These are phyloP conservation scores for Andrena chrysosceles DNA, from an alignment of 2,888 invertebrate species.

Conservation along the genomic window DNA sequence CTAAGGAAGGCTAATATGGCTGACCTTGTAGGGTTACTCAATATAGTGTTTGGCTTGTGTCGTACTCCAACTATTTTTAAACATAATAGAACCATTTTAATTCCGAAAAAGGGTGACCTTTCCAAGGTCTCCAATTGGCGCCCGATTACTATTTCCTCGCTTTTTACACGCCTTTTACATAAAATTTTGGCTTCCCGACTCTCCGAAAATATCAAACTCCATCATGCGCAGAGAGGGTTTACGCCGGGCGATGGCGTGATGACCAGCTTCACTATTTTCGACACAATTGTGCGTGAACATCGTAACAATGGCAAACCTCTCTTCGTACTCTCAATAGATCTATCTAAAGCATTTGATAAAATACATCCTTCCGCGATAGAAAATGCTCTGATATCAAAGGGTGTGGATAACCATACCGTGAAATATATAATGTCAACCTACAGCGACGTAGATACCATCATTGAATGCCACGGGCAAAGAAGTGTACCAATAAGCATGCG, in stretches of 20 bases:
- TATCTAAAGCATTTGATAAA: conserved; percentile 6
- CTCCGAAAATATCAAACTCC: neutral
- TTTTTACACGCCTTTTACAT: no score
- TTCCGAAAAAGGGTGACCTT: no score
- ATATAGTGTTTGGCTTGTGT: no score
- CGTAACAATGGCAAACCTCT: neutral
- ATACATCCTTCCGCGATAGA: neutral
- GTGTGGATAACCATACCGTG: neutral
- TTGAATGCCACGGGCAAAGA: conserved; percentile 7
- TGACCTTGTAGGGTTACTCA: no score
- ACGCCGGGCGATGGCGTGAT: conserved; percentile 3
- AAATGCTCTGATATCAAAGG: neutral
- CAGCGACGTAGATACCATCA: neutral
- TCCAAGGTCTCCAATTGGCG: no score
- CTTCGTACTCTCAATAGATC: neutral
- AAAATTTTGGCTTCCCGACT: conserved; percentile 81
- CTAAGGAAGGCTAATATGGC: no score
- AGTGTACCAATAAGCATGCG: neutral
- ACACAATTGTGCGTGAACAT: conserved; percentile 8
- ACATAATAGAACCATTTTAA: no score
- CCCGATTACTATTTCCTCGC: no score
- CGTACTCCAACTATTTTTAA: no score
- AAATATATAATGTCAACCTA: conserved; percentile 14
- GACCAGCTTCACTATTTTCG: conserved; percentile 5
- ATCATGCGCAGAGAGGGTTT: conserved; percentile 16